Evolutionary conservation across 1,140 invertebrate genomes (phyloP).

Genomic region (Berghia stephanieae): DNA sequence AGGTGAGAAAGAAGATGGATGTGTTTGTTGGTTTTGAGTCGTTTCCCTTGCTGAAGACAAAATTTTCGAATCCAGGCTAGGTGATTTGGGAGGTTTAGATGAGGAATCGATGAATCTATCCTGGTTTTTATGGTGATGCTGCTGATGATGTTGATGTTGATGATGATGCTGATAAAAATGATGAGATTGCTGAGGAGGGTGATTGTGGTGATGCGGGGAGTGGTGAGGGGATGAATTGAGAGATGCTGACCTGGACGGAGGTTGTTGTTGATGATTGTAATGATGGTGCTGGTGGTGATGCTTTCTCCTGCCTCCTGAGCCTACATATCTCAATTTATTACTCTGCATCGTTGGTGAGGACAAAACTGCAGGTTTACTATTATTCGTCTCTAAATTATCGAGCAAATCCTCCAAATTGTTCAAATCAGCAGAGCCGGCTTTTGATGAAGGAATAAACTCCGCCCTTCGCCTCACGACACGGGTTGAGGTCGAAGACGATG

Average conservation of each 20-base stretch:
- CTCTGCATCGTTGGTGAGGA: neutral
- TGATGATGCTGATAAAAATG: too few species aligned
- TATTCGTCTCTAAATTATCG: slow-evolving; percentile 14
- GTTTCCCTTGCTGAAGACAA: neutral
- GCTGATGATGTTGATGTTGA: too few species aligned
- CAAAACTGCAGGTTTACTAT: neutral
- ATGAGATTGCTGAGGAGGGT: neutral
- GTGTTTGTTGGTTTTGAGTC: too few species aligned
- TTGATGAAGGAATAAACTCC: slow-evolving; percentile 31
- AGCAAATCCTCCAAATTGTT: slow-evolving; percentile 24
- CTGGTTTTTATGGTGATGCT: too few species aligned
- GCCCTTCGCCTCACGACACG: slow-evolving; percentile 28
- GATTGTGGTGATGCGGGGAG: neutral
- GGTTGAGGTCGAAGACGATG: slow-evolving; percentile 3
- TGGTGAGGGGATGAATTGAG: neutral
- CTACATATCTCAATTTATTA: too few species aligned
- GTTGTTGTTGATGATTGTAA: neutral
- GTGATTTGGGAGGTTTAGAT: neutral
- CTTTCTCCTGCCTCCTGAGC: too few species aligned
- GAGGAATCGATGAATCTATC: too few species aligned
- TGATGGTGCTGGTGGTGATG: neutral
- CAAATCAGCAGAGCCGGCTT: neutral
- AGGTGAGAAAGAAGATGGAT: too few species aligned
- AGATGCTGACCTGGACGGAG: neutral
- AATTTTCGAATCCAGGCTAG: neutral